A percentile compares a stretch with the other conserved stretches of the same genome.
Conservation (phyloP, 2,797 vertebrate species). For the Pagetopsis macropterus region DNA sequence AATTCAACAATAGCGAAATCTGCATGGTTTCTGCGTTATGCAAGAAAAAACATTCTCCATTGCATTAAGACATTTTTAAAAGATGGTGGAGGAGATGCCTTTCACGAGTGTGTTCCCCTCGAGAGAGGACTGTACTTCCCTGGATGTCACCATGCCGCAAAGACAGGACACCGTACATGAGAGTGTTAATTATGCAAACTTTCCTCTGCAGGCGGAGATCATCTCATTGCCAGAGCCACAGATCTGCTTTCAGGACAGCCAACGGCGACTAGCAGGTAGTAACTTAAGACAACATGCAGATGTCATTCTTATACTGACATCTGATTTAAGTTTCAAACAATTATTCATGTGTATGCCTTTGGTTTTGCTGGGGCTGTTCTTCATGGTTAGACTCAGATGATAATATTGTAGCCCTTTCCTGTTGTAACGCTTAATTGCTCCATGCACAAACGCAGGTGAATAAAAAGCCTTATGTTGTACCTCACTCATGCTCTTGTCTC, state of each 20-base stretch:
- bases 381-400: not conserved
- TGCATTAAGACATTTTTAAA: slow-evolving; percentile 17
- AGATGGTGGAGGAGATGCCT: not conserved
- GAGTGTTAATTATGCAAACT: slow-evolving; percentile 61
- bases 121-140: slow-evolving; percentile 26
- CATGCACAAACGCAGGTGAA: not conserved
- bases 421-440: not conserved
- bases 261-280: not conserved
- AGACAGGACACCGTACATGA: slow-evolving; percentile 47
- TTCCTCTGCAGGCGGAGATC: slow-evolving; percentile 30
- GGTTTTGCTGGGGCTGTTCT: not conserved
- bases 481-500: too few relatives aligned
- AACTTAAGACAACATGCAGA: not conserved
- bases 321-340: too few relatives aligned
- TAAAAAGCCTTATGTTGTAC: not conserved
- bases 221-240: slow-evolving; percentile 24
- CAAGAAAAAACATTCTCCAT: slow-evolving; percentile 15
- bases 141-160: slow-evolving; percentile 37
- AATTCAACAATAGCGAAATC: slow-evolving; percentile 45
- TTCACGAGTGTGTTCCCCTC: slow-evolving; percentile 31
- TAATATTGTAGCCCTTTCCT: not conserved
- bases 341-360: not conserved
- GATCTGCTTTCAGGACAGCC: not conserved
- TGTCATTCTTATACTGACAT: too few relatives aligned
- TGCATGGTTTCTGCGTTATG: slow-evolving; percentile 53